Evolutionary conservation across 2,797 vertebrate species (phyloP).

Genomic region (Dicrostonyx torquatus): DNA sequence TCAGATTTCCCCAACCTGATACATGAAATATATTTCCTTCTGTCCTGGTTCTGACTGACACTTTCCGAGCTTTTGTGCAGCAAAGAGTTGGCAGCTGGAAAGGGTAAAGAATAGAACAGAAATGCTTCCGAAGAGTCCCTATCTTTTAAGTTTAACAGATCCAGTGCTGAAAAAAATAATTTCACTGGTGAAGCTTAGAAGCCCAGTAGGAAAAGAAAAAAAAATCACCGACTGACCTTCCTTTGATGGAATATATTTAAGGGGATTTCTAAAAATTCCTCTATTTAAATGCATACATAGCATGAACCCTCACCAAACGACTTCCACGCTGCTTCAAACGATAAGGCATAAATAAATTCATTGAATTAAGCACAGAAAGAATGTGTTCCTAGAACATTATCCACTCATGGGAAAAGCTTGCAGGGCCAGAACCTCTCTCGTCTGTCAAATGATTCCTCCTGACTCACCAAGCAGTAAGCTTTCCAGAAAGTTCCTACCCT

Average conservation of each 20-base stretch:
- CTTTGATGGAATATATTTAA: slow-evolving; percentile 47
- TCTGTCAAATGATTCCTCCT: neutral
- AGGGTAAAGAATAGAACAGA: slow-evolving; percentile 56
- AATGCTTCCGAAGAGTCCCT: slow-evolving; percentile 22
- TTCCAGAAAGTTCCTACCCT: slow-evolving; percentile 10
- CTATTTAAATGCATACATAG: slow-evolving; percentile 6
- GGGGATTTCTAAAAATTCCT: slow-evolving; percentile 30
- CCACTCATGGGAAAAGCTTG: slow-evolving; percentile 15
- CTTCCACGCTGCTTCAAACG: neutral
- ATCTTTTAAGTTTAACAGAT: slow-evolving; percentile 61
- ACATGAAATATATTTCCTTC: slow-evolving; percentile 77
- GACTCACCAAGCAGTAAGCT: slow-evolving; percentile 15
- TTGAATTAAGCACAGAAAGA: slow-evolving; percentile 52
- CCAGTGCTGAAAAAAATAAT: slow-evolving; percentile 48
- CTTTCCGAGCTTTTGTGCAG: slow-evolving; percentile 64
- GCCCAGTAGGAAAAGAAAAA: slow-evolving; percentile 12
- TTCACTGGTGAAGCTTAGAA: slow-evolving; percentile 15
- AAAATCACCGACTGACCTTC: slow-evolving; percentile 7
- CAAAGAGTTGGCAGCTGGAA: slow-evolving; percentile 66
- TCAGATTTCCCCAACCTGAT: slow-evolving; percentile 81
- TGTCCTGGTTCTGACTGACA: slow-evolving; percentile 73
- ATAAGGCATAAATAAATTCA: slow-evolving; percentile 40
- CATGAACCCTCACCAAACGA: slow-evolving; percentile 24
- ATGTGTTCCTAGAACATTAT: slow-evolving; percentile 1
- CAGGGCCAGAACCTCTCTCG: slow-evolving; percentile 14